These are phyloP conservation scores for Dendroctonus valens DNA, from an alignment of 1,140 invertebrate species.

Conservation along the genomic window DNA sequence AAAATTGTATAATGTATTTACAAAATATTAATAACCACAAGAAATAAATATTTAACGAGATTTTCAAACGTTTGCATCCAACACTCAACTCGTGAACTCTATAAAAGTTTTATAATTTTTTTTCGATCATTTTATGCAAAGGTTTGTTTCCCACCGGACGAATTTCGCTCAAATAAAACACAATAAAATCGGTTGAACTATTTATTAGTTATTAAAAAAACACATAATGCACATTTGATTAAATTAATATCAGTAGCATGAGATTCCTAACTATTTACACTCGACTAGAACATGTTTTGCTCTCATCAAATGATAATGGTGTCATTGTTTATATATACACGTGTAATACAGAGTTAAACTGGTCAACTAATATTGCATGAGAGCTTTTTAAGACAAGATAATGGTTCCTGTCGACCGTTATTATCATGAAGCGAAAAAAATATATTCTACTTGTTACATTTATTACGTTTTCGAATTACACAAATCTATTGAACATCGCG, in stretches of 20 bases:
- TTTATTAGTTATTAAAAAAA: constrained; percentile 47
- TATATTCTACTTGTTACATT: not conserved
- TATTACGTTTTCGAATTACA: not conserved
- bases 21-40: no score
- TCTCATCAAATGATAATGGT: constrained; percentile 25
- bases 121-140: no score
- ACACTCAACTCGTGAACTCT: no score
- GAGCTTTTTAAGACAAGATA: constrained; percentile 10
- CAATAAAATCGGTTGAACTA: constrained; percentile 13
- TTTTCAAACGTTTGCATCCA: no score
- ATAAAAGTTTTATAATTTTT: no score
- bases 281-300: constrained; percentile 48
- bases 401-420: not conserved
- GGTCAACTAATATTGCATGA: constrained; percentile 11
- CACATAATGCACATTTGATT: constrained; percentile 45
- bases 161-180: constrained; percentile 3
- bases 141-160: no score
- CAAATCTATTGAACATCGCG: not conserved
- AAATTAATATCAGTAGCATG: constrained; percentile 46
- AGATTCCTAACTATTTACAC: constrained; percentile 48
- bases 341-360: constrained; percentile 15
- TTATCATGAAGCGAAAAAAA: no score
- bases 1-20: no score
- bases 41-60: no score
- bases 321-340: constrained; percentile 28